phyloP scores from a whole-genome alignment of 35 echinoderm and acorn worm species.

The Lytechinus variegatus region DNA sequence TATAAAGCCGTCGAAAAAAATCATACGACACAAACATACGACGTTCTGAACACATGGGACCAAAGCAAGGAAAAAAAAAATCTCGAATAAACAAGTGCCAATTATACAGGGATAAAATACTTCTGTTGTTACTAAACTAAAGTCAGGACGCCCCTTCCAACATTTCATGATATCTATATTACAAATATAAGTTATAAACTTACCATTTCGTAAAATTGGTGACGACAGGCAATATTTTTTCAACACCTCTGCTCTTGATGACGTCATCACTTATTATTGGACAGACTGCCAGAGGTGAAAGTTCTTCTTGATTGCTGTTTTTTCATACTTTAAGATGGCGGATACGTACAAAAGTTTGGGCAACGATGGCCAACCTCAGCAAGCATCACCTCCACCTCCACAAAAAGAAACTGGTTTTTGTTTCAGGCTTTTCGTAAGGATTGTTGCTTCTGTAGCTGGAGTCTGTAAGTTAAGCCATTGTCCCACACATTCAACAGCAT shows the following conservation, averaged over 20 bases:
- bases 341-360: conserved; percentile 9
- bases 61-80: background rate
- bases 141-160: background rate
- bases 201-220: background rate
- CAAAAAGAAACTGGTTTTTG: background rate
- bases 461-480: background rate
- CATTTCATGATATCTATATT: background rate
- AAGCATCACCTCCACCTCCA: background rate
- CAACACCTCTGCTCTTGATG: background rate
- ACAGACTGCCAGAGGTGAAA: background rate
- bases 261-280: background rate
- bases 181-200: background rate
- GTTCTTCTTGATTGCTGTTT: background rate
- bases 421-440: conserved; percentile 34
- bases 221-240: background rate
- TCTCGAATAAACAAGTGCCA: background rate
- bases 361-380: background rate
- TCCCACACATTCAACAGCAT: background rate
- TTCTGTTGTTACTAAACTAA: background rate
- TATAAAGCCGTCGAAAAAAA: too few species aligned
- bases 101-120: background rate
- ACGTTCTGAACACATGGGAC: background rate
- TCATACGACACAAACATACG: background rate
- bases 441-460: conserved; percentile 8
- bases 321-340: background rate